phyloP scores from a whole-genome alignment of 2,113 vertebrate genomes.

The Pterophyllum scalare region DNA sequence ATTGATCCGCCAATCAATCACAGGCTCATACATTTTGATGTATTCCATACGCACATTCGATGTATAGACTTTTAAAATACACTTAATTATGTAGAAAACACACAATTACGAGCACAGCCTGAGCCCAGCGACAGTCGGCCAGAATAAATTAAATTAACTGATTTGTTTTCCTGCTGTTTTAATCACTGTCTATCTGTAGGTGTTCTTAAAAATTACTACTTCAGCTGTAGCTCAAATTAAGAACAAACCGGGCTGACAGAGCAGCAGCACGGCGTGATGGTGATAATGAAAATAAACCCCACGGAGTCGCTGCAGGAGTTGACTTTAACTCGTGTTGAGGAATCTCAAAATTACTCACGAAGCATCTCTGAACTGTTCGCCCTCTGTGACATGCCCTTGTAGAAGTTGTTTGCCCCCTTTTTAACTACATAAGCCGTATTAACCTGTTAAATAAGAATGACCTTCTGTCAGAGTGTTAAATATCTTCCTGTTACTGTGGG shows the following conservation, averaged over 20 bases:
- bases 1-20: conserved; percentile 14
- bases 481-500: neutral
- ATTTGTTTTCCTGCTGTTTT: neutral
- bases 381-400: too few species aligned
- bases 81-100: neutral
- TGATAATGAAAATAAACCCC: conserved; percentile 11
- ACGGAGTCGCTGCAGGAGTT: neutral
- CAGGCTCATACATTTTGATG: neutral
- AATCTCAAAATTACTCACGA: neutral
- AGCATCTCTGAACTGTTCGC: neutral
- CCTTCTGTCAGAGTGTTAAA: neutral
- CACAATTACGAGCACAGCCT: neutral
- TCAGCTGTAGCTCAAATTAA: conserved; percentile 5
- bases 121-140: neutral
- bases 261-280: neutral
- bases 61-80: neutral
- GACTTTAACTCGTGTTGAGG: neutral
- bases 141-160: conserved; percentile 9
- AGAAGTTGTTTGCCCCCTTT: too few species aligned
- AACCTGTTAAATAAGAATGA: neutral
- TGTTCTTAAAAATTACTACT: conserved; percentile 7
- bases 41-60: neutral
- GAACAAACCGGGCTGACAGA: neutral
- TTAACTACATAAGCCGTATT: neutral
- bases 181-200: conserved; percentile 5